A percentile compares a stretch with the other conserved stretches of the same genome.
phyloP scores from a whole-genome alignment of 2,797 vertebrate genomes.

The Pantherophis alleghaniensis region DNA sequence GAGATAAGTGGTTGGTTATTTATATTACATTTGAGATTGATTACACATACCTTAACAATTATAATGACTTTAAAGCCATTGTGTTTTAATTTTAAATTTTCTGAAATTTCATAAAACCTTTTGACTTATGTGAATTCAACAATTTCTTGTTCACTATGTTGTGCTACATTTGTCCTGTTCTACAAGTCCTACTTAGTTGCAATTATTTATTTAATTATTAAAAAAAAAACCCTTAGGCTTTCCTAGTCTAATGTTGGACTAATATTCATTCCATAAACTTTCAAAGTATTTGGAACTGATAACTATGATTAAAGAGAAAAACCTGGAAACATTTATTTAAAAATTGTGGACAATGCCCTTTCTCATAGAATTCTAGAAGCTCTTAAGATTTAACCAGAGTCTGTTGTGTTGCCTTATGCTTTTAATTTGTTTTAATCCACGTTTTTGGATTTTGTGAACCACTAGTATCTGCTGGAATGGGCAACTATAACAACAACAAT shows the following conservation, averaged over 20 bases:
- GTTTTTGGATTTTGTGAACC: not conserved
- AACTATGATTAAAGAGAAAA: no score
- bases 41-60: not conserved
- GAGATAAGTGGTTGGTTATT: not conserved
- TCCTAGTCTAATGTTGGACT: no score
- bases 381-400: not conserved
- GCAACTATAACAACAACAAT: not conserved
- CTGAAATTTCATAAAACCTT: not conserved
- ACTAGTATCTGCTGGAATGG: not conserved
- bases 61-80: not conserved
- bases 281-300: not conserved
- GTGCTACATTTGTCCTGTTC: not conserved
- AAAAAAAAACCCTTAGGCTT: not conserved
- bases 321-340: not conserved
- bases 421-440: not conserved
- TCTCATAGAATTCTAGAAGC: not conserved
- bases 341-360: not conserved
- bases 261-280: not conserved
- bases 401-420: not conserved
- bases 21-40: not conserved
- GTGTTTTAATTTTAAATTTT: no score
- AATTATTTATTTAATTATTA: no score
- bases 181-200: not conserved
- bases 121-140: not conserved
- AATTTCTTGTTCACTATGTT: not conserved